Evolutionary conservation across 2,888 invertebrate species (phyloP), one percentile per base, ranked within the genome.

Genomic region (Marasmarcha lunaedactyla): DNA sequence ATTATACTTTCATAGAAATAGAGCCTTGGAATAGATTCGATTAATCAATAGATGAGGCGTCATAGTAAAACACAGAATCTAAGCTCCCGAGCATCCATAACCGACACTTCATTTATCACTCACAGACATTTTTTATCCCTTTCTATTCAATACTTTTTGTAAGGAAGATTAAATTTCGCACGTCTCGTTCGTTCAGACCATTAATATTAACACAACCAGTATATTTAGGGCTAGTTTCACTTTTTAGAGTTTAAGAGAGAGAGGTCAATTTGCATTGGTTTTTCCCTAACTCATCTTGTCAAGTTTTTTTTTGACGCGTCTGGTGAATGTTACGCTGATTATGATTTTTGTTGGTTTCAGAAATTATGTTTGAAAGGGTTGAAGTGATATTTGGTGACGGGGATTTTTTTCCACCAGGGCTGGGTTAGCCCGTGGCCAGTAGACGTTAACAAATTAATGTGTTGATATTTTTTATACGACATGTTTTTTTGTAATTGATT

Each of bases 121-220:
- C 58, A 46, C 46, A 41, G 46, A 47, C 49, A 52, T 72, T 79
- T 79, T 78, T 79, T 81, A 68, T 73, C 63, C 62, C 55, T 52
- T 52, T 65, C 74, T 64, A 73, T 79, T 77, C 72, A 72, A 72
- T 71, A 74, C 79, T 81, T 81, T 81, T 79, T 81, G 78, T 62
- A 61, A 52, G 62, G 60, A 63, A 81, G 81, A 81, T 81, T 81
- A 78, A 81, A 79, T 81, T 79, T 79, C 72, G 60, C 63, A 53
- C 68, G 70, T 66, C 71, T 66, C 69, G 63, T 58, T 69, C 63
- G 61, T 67, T 62, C 60, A 56, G 64, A 71, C 73, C 79, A 81
- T 81, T 79, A 79, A 81, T 79, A 73, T 65, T 60, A 42, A 20
- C 41, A 12, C 52, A 36, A 46, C 72, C 64, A 69, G 44, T 57